These are phyloP conservation scores for Anolis sagrei DNA, from an alignment of 2,113 vertebrate species.

Conservation along the genomic window DNA sequence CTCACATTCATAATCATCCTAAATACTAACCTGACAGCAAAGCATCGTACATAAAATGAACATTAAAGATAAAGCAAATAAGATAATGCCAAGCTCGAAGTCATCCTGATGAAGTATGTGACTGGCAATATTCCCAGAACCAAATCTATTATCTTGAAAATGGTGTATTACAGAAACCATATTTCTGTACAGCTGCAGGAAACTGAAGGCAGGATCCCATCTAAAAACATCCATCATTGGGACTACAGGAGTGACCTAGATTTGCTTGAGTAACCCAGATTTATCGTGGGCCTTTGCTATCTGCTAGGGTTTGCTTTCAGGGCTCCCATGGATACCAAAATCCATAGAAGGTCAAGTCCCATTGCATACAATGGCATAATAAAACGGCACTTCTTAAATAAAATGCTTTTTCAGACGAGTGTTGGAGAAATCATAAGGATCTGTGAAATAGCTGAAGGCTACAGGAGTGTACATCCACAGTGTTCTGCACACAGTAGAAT, in stretches of 20 bases:
- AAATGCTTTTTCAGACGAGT: too few relatives aligned
- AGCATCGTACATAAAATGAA: constrained; percentile 22
- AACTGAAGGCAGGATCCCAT: not conserved
- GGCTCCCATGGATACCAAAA: too few relatives aligned
- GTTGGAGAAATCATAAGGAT: too few relatives aligned
- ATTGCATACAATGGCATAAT: too few relatives aligned
- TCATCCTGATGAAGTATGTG: not conserved
- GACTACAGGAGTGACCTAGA: not conserved
- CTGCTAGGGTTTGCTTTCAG: too few relatives aligned
- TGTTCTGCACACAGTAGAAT: too few relatives aligned
- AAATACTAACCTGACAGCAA: constrained; percentile 22
- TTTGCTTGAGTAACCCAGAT: too few relatives aligned
- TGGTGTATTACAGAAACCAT: not conserved
- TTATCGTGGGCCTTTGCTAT: too few relatives aligned
- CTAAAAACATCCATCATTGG: not conserved
- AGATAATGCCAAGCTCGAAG: not conserved
- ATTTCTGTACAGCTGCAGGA: constrained; percentile 18
- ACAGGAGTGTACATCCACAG: too few relatives aligned
- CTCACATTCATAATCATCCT: constrained; percentile 20
- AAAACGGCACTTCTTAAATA: too few relatives aligned
- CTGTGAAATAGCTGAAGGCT: too few relatives aligned
- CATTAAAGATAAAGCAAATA: constrained; percentile 22
- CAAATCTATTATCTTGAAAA: not conserved
- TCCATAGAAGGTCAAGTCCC: too few relatives aligned
- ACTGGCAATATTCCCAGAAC: constrained; percentile 11